These are phyloP conservation scores for Drosophila malerkotliana DNA, from an alignment of 1,140 invertebrate species.

Conservation along the genomic window DNA sequence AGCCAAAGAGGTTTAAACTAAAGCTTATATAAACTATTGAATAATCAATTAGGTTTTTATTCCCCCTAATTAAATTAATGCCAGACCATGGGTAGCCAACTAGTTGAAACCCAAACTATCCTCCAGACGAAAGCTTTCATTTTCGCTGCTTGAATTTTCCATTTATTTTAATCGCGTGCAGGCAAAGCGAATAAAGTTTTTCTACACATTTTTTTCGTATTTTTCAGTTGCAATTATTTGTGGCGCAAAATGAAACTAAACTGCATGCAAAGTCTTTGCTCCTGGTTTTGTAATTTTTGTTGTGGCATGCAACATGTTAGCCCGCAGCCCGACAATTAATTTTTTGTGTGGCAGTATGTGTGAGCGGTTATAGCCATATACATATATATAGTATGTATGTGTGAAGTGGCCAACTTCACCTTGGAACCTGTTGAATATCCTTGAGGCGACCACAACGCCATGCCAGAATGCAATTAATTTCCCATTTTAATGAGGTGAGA, in stretches of 20 bases:
- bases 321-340: conserved; percentile 57
- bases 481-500: conserved; percentile 57
- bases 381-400: background rate
- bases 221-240: conserved; percentile 68
- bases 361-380: background rate
- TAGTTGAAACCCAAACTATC: background rate
- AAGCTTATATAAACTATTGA: background rate
- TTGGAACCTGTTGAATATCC: conserved; percentile 74
- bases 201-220: conserved; percentile 12
- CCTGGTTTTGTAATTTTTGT: conserved; percentile 17
- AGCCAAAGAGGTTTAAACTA: too few species aligned
- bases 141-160: conserved; percentile 11
- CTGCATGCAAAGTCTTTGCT: conserved; percentile 55
- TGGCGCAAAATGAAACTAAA: conserved; percentile 62
- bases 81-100: background rate
- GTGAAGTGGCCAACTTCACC: conserved; percentile 66
- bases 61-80: background rate
- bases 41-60: background rate
- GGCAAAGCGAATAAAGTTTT: conserved; percentile 36
- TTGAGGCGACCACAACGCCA: conserved; percentile 43
- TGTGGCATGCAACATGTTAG: conserved; percentile 73
- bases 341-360: conserved; percentile 11
- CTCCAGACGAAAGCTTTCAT: conserved; percentile 19
- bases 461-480: conserved; percentile 68
- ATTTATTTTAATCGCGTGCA: conserved; percentile 58